Conservation (phyloP, 2,888 invertebrate species). For the Perdita meconis region DNA sequence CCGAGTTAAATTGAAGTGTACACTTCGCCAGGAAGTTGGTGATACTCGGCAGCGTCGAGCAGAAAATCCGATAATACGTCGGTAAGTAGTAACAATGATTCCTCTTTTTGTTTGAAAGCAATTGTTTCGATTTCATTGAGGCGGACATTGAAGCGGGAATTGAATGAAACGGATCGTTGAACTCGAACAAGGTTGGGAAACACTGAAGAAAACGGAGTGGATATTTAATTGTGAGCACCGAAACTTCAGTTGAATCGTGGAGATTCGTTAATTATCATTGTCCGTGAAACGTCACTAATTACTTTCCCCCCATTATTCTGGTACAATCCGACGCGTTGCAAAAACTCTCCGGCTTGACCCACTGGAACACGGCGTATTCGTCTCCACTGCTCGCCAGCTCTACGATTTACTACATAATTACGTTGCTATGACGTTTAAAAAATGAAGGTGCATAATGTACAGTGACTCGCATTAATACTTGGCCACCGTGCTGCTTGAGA, state of each 20-base stretch:
- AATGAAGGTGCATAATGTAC: neutral
- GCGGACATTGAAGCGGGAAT: constrained; percentile 14
- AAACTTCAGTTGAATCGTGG: constrained; percentile 19
- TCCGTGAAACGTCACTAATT: constrained; percentile 43
- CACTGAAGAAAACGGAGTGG: constrained; percentile 25
- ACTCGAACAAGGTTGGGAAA: constrained; percentile 34
- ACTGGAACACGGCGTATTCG: neutral
- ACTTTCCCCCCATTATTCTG: constrained; percentile 34
- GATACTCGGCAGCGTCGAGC: neutral
- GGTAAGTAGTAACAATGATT: constrained; percentile 28
- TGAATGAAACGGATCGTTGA: constrained; percentile 35
- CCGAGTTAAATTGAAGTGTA: constrained; percentile 8
- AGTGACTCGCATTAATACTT: neutral
- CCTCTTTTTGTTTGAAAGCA: constrained; percentile 10
- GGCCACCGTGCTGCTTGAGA: neutral
- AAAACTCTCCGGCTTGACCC: constrained; percentile 29
- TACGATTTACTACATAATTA: constrained; percentile 13
- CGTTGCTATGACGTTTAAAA: neutral
- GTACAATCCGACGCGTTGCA: constrained; percentile 24
- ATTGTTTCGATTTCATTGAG: constrained; percentile 41
- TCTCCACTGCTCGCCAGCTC: neutral
- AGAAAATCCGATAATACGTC: constrained; percentile 30
- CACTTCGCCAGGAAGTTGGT: neutral
- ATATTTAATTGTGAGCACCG: constrained; percentile 40
- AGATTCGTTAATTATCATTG: constrained; percentile 55